Evolutionary conservation across 2,113 vertebrate genomes (phyloP).

Genomic region (Hoplias malabaricus): DNA sequence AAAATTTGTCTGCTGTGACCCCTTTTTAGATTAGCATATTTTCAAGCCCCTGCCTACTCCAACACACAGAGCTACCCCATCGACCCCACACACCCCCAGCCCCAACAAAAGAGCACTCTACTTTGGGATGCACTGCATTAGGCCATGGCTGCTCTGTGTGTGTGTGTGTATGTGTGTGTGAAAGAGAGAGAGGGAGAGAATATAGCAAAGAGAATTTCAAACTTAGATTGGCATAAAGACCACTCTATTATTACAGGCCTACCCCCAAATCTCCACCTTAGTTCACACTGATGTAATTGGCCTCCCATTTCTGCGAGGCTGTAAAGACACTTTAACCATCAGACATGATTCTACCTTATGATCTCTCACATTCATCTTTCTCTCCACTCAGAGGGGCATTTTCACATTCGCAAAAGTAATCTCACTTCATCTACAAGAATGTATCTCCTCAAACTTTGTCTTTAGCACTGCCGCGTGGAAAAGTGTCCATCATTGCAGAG

Average conservation of each 20-base stretch:
- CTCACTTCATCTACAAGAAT: not conserved
- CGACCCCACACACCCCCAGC: too few relatives aligned
- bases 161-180: not conserved
- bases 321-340: not conserved
- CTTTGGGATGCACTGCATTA: too few relatives aligned
- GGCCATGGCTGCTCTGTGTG: too few relatives aligned
- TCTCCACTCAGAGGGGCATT: not conserved
- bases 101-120: too few relatives aligned
- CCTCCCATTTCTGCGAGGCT: not conserved
- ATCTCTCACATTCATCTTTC: not conserved
- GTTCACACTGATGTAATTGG: conserved; percentile 15
- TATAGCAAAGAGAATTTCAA: not conserved
- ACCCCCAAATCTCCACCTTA: not conserved
- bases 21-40: too few relatives aligned
- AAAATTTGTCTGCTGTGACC: too few relatives aligned
- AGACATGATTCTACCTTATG: not conserved
- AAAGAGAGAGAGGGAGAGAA: not conserved
- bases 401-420: not conserved
- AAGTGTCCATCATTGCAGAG: not conserved
- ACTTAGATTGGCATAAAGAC: not conserved
- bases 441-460: not conserved
- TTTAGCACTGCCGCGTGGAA: not conserved
- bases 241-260: not conserved
- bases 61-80: too few relatives aligned
- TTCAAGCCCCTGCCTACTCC: too few relatives aligned